Conservation (phyloP, 2,888 invertebrate genomes). For the Syrista parreyssii region DNA sequence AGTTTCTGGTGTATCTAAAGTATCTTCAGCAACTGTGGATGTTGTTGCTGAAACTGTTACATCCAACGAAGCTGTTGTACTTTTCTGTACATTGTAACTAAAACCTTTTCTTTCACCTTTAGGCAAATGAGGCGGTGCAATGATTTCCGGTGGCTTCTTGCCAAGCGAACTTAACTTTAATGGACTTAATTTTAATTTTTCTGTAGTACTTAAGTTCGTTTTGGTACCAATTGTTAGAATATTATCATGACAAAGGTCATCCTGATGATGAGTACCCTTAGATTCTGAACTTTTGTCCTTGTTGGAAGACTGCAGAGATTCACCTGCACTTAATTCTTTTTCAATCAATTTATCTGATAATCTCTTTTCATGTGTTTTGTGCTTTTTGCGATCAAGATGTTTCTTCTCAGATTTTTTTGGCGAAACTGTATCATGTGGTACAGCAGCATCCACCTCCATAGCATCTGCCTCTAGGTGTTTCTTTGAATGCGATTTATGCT, state of each 20-base stretch:
- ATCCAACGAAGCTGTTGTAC: background rate
- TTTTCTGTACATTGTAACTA: constrained; percentile 23
- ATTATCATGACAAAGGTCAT: background rate
- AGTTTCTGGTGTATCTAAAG: background rate
- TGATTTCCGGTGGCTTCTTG: constrained; percentile 38
- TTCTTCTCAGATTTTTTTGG: background rate
- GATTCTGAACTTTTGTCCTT: no score
- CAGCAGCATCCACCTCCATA: background rate
- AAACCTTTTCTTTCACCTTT: constrained; percentile 27
- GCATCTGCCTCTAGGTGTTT: background rate
- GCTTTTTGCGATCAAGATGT: background rate
- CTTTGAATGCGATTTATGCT: background rate
- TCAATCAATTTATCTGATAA: background rate
- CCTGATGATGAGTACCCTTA: no score
- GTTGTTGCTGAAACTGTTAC: no score
- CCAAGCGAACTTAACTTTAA: background rate
- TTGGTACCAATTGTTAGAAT: background rate
- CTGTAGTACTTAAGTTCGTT: background rate
- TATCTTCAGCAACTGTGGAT: background rate
- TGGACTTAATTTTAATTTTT: background rate
- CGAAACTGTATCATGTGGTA: background rate
- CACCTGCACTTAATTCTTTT: background rate
- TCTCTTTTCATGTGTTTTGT: background rate
- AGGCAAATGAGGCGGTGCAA: constrained; percentile 39
- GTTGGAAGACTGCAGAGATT: background rate